A percentile compares a stretch with the other conserved stretches of the same genome.
Conservation (phyloP, 1,140 invertebrate species). For the Leucophenga varia region DNA sequence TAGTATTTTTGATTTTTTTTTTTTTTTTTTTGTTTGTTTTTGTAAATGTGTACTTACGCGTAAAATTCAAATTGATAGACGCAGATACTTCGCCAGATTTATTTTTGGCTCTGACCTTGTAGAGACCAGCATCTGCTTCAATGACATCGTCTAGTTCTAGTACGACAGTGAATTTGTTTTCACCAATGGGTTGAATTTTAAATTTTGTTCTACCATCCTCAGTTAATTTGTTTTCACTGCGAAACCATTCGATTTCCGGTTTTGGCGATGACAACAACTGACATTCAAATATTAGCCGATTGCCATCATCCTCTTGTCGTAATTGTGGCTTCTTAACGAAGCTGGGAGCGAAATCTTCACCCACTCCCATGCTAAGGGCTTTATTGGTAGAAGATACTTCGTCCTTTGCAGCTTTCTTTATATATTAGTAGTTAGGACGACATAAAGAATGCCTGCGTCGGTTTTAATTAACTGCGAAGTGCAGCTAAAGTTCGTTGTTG, state of each 20-base stretch:
- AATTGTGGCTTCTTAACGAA: constrained; percentile 96
- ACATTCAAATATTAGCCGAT: constrained; percentile 93
- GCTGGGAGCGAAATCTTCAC: constrained; percentile 93
- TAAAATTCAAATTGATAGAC: constrained; percentile 98
- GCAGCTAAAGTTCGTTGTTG: no score
- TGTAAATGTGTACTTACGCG: constrained; percentile 74
- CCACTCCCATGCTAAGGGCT: constrained; percentile 54
- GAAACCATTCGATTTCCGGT: constrained; percentile 89
- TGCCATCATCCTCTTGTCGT: constrained; percentile 93
- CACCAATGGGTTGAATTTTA: constrained; percentile 79
- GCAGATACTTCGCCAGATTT: constrained; percentile 96
- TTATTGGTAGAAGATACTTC: constrained; percentile 26
- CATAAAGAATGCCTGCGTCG: neutral
- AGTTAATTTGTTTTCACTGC: constrained; percentile 78
- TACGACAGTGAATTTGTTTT: constrained; percentile 85
- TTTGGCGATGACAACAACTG: constrained; percentile 84
- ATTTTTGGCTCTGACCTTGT: constrained; percentile 97
- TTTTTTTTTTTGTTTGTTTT: neutral
- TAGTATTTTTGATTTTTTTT: neutral
- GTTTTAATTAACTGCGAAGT: no score
- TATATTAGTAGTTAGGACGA: constrained; percentile 17
- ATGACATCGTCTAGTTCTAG: constrained; percentile 94
- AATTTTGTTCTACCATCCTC: constrained; percentile 84
- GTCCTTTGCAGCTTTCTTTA: constrained; percentile 13
- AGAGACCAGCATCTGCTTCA: constrained; percentile 93